Base-by-base conservation (phyloP, 2,888 invertebrate genomes). In the Erannis defoliaria region DNA sequence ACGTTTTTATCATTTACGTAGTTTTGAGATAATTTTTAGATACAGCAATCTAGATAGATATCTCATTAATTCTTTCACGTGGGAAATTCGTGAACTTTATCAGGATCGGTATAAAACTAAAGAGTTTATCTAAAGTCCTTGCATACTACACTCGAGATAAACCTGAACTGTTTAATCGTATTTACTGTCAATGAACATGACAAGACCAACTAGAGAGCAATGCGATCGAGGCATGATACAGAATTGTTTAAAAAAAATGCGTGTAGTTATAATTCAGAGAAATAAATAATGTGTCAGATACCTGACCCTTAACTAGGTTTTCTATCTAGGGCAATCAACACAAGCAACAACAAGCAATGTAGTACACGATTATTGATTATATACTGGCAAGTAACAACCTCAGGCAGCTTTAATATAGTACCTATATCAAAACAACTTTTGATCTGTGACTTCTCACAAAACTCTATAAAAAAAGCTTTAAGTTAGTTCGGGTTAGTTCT, bases 61-160 rank as follows among this genome's bases (percentile, higher is more conserved):
- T 1, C 0, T 35, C 35, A 23, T 49, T 23, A 23, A 23, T 35
- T 35, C n/a, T 31, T 18, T 33, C 46, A 53, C 40, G 46, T 59
- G 53, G 18, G 59, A 53, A 48, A n/a, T 33, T 40, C 40, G 40
- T 59, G 53, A 23, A 1, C 31, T 23, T 49, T 49, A 49, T 60
- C 40, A 21, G 14, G 19, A 21, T 43, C 55, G 49, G 61, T 38
- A 53, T 42, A 62, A 21, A 40, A 62, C 53, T 56, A 40, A 54
- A 56, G 35, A 29, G 33, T 37, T 62, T 57, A 56, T 62, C 53
- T 37, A 33, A 38, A 55, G 38, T 42, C 45, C 29, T 51, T 19
- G 37, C 29, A 45, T 23, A 21, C n/a, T n/a, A 21, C 23, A 43
- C 42, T 53, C 19, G 18, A 33, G 53, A 59, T 59, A 59, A 46